Conservation (phyloP, 2,113 vertebrate genomes). For the Silurus asotus region DNA sequence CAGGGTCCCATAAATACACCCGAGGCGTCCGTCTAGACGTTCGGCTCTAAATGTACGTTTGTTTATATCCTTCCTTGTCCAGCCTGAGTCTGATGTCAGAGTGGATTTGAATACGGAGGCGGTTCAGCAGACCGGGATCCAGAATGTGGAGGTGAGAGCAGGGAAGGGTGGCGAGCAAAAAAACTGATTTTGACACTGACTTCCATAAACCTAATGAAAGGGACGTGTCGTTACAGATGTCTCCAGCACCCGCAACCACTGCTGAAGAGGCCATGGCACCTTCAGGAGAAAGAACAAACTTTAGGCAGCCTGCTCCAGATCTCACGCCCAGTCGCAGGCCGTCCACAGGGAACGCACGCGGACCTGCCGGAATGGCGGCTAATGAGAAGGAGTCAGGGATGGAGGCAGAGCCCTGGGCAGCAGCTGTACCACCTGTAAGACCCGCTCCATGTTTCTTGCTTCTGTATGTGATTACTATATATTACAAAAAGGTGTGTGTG, state of each 20-base stretch:
- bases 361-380: conserved; percentile 62
- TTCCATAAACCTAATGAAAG: neutral
- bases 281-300: conserved; percentile 61
- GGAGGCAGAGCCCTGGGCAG: conserved; percentile 83
- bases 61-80: conserved; percentile 3
- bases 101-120: conserved; percentile 58
- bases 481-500: neutral
- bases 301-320: conserved; percentile 53
- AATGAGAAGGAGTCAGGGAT: conserved; percentile 71
- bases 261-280: conserved; percentile 85
- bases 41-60: neutral
- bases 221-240: conserved; percentile 59
- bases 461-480: neutral
- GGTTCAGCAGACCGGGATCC: conserved; percentile 59
- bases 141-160: conserved; percentile 56
- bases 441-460: neutral
- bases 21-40: neutral
- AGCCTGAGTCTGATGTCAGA: conserved; percentile 58
- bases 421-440: conserved; percentile 85
- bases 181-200: neutral
- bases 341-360: conserved; percentile 59
- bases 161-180: too few species aligned
- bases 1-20: neutral
- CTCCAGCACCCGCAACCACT: conserved; percentile 85
- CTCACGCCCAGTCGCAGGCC: conserved; percentile 68